A percentile compares a stretch with the other conserved stretches of the same genome.
Conservation (phyloP, 2,113 vertebrate genomes). For the Spermophilus dauricus region DNA sequence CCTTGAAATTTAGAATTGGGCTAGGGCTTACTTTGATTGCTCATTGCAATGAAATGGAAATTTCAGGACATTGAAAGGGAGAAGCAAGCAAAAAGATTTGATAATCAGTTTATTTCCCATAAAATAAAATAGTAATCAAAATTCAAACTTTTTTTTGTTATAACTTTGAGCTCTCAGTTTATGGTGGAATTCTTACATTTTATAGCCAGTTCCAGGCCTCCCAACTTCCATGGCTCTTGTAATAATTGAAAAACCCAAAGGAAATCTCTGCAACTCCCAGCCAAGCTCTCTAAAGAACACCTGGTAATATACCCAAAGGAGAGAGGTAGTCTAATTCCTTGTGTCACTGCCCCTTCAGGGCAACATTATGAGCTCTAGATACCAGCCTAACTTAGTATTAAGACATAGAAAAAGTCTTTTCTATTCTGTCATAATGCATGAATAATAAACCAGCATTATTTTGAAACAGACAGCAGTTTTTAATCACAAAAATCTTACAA, state of each 20-base stretch:
- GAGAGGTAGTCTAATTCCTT: background rate
- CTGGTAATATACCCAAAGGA: background rate
- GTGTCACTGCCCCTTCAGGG: background rate
- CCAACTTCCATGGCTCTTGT: background rate
- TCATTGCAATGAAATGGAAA: slow-evolving; percentile 19
- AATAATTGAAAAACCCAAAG: background rate
- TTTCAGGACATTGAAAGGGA: background rate
- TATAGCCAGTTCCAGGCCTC: background rate
- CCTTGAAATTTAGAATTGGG: slow-evolving; percentile 3
- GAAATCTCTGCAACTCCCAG: background rate
- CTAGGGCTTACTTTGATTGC: background rate
- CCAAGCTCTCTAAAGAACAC: background rate
- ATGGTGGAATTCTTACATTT: background rate
- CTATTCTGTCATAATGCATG: background rate
- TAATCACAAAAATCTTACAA: background rate
- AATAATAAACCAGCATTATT: background rate
- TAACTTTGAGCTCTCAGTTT: background rate
- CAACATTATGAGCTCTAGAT: background rate
- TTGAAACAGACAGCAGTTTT: slow-evolving; percentile 26
- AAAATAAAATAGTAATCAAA: background rate
- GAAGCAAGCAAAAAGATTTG: background rate
- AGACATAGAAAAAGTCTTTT: background rate
- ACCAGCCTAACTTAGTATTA: slow-evolving; percentile 1
- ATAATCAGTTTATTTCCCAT: background rate
- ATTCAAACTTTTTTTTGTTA: background rate